These are phyloP conservation scores for Pangasius larnaudii DNA, from an alignment of 2,797 vertebrate genomes.

Conservation along the genomic window DNA sequence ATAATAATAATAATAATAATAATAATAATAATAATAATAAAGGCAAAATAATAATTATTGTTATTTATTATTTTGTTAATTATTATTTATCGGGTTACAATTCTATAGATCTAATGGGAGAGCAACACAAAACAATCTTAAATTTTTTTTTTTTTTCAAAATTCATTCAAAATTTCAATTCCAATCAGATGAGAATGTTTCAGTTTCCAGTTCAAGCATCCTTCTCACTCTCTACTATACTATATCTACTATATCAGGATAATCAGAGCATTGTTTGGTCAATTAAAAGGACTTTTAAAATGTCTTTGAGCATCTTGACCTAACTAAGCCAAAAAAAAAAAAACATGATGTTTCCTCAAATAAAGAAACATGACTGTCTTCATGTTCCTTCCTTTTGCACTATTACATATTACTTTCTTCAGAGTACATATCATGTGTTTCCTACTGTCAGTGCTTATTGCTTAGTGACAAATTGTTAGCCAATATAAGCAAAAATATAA, in stretches of 20 bases:
- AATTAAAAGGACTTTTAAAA: constrained; percentile 4
- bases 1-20: neutral
- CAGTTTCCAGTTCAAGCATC: neutral
- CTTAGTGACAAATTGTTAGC: neutral
- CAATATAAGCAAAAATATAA: neutral
- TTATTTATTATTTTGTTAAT: neutral
- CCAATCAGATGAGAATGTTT: neutral
- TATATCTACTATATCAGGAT: neutral
- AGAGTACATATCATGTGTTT: constrained; percentile 15
- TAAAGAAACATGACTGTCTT: neutral
- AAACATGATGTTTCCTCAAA: neutral
- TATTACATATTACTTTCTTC: neutral
- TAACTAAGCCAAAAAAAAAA: no score
- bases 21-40: neutral
- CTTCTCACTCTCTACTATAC: neutral
- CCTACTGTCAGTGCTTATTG: neutral
- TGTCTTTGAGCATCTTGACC: neutral
- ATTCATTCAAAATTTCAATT: neutral
- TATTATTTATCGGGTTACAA: neutral
- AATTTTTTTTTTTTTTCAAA: neutral
- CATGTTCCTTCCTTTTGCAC: neutral
- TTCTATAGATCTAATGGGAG: neutral
- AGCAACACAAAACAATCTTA: neutral
- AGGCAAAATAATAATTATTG: neutral
- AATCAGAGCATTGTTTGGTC: constrained; percentile 22